Evolutionary conservation across 2,113 vertebrate genomes (phyloP), one percentile per base, ranked within the genome.

Genomic region (Catharus fuscescens): DNA sequence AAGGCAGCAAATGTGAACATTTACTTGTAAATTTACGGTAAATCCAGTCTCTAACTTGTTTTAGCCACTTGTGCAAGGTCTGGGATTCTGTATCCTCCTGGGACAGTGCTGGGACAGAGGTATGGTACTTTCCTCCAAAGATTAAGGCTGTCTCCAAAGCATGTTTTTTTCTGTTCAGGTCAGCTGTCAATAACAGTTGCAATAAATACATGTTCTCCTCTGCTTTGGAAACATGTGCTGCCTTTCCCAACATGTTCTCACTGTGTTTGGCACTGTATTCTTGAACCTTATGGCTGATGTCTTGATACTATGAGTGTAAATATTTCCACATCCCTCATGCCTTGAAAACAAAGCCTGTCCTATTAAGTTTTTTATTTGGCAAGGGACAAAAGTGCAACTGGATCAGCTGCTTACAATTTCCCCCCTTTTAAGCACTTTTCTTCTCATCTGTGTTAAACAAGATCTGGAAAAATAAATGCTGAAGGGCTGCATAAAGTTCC

Each of bases 251-350:
- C 0, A 0, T 64, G 17, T 66, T 90, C 47, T 86, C 72, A 5
- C 16, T 94, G 28, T 10, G 12, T 80, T 88, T 88, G 67, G 48
- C 48, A 23, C 73, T 48, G 19, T 15, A 64, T 32, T 73, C 71
- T 40, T 62, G 31, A 79, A 78, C 64, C n/a, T 73, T 67, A 18
- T 44, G 69, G 56, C 79, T 80, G 56, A 66, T 91, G 48, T 71
- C 79, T 88, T 80, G 87, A 60, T 91, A 26, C 23, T 64, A 5
- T 1, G 21, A 50, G 13, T 70, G 69, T 94, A 95, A 95, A 90
- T 93, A 81, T 93, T 95, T 95, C 93, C 88, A 94, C 36, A 44
- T 93, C 76, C 61, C 38, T 90, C 48, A 14, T 69, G 70, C 64
- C 69, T 90, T 78, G 90, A 80, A 93, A 96, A 93, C 69, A 78